Percentiles rank a stretch among this genome's conserved stretches.
Evolutionary conservation across 2,113 vertebrate genomes (phyloP).

Genomic region (Bothrops jararaca): DNA sequence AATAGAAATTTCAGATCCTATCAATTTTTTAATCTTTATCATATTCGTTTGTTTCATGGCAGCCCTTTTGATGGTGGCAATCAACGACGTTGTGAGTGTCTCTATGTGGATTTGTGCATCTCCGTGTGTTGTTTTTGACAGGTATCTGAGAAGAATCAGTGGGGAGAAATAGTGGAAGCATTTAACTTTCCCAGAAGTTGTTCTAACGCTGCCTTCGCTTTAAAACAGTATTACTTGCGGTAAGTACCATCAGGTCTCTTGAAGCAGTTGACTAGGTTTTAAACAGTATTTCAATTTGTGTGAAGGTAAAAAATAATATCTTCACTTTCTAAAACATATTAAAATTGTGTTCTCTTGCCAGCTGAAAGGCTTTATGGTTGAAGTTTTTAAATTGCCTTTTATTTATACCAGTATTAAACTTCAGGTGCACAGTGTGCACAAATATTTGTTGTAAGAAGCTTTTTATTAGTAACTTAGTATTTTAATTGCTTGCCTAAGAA

Average conservation of each 20-base stretch:
- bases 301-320: conserved; percentile 34
- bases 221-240: conserved; percentile 99
- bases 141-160: conserved; percentile 99
- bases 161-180: conserved; percentile 95
- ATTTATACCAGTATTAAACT: conserved; percentile 49
- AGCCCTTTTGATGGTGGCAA: conserved; percentile 51
- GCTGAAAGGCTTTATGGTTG: conserved; percentile 38
- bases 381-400: conserved; percentile 42
- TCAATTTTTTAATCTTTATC: conserved; percentile 27
- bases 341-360: conserved; percentile 35
- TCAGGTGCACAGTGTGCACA: conserved; percentile 54
- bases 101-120: conserved; percentile 57
- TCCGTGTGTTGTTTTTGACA: conserved; percentile 74
- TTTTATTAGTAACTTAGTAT: conserved; percentile 60
- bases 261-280: conserved; percentile 53
- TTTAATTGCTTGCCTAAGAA: conserved; percentile 49
- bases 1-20: conserved; percentile 28
- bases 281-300: conserved; percentile 42
- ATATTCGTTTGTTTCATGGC: conserved; percentile 61
- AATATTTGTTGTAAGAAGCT: conserved; percentile 62
- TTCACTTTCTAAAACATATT: conserved; percentile 13
- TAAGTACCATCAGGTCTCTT: conserved; percentile 78
- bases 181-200: conserved; percentile 98
- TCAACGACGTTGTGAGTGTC: conserved; percentile 42
- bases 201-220: conserved; percentile 98